phyloP scores from a whole-genome alignment of 2,113 vertebrate genomes.

The Myrmophylax atrothorax region DNA sequence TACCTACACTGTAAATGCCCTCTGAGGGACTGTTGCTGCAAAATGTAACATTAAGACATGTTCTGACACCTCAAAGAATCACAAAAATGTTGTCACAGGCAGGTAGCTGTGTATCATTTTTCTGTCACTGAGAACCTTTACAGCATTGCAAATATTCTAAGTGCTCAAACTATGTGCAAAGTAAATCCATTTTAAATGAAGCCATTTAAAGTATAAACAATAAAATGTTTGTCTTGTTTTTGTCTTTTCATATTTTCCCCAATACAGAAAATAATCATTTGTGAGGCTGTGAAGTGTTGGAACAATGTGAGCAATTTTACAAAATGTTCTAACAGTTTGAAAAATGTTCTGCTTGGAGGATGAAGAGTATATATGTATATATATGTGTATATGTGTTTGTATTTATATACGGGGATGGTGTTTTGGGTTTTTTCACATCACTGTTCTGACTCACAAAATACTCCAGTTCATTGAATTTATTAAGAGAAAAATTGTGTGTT shows the following conservation, averaged over 20 bases:
- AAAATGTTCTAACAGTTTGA: background rate
- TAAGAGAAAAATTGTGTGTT: background rate
- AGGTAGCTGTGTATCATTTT: constrained; percentile 30
- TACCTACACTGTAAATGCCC: constrained; percentile 32
- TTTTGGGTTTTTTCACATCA: background rate
- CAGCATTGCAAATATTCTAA: constrained; percentile 19
- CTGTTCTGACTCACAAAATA: constrained; percentile 1
- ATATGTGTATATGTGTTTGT: accelerated
- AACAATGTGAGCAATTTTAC: constrained; percentile 22
- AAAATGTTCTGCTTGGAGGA: background rate
- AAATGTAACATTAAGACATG: background rate
- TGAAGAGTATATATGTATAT: background rate
- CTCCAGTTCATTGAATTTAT: constrained; percentile 14
- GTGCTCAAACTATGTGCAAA: background rate
- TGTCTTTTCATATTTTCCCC: background rate
- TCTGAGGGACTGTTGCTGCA: background rate
- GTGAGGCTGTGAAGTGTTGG: background rate
- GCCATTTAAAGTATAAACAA: background rate
- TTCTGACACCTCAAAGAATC: background rate
- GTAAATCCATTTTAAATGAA: constrained; percentile 17
- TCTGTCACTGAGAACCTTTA: constrained; percentile 40
- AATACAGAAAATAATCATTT: background rate
- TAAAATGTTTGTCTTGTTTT: background rate
- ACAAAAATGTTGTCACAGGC: constrained; percentile 6
- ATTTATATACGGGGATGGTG: too few relatives aligned